Conservation (phyloP, 1,140 invertebrate species). For the Diorhabda sublineata region DNA sequence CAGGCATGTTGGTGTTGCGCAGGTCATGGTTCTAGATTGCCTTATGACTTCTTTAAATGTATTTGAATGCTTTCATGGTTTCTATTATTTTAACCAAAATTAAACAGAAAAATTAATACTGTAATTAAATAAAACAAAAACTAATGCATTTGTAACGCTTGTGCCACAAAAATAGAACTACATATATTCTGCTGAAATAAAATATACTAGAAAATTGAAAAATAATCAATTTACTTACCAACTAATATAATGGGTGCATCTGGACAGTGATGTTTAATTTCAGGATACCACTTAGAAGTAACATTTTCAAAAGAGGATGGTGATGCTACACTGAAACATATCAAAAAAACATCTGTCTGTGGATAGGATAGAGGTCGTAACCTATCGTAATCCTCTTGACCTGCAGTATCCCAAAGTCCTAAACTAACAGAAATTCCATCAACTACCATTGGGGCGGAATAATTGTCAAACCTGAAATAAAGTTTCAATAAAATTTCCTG, state of each 20-base stretch:
- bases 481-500: background rate
- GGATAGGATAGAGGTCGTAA: slow-evolving; percentile 90
- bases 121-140: too few species aligned
- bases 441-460: slow-evolving; percentile 95
- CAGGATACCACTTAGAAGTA: slow-evolving; percentile 97
- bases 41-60: too few species aligned
- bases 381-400: slow-evolving; percentile 96
- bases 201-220: background rate
- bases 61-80: too few species aligned
- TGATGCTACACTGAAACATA: slow-evolving; percentile 96
- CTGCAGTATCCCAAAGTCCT: slow-evolving; percentile 93
- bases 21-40: too few species aligned
- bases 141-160: too few species aligned
- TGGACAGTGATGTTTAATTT: slow-evolving; percentile 98
- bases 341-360: slow-evolving; percentile 97
- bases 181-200: background rate
- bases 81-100: too few species aligned
- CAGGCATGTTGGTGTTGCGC: too few species aligned
- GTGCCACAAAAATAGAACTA: background rate
- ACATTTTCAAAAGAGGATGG: slow-evolving; percentile 99
- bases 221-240: slow-evolving; percentile 56
- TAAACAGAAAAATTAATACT: too few species aligned
- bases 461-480: slow-evolving; percentile 86
- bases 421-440: slow-evolving; percentile 94
- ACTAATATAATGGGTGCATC: slow-evolving; percentile 98